A percentile compares a stretch with the other conserved stretches of the same genome.
phyloP scores from a whole-genome alignment of 2,797 vertebrate species.

The Anniella stebbinsi region DNA sequence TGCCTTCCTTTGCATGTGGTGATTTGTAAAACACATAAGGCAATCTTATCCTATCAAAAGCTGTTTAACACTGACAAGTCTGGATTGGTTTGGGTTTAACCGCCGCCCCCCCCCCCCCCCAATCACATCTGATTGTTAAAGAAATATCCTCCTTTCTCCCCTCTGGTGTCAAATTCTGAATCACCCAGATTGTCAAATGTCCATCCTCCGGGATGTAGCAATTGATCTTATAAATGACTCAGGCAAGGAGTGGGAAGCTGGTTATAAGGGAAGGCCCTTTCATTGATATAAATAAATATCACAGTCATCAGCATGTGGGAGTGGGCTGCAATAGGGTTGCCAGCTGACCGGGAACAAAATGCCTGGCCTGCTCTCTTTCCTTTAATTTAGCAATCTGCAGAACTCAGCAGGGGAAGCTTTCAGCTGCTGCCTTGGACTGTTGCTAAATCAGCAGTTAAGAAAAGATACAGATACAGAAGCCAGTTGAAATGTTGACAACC shows the following conservation, averaged over 20 bases:
- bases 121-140: no score
- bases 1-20: not conserved
- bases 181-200: not conserved
- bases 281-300: constrained; percentile 53
- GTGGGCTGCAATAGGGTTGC: not conserved
- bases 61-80: not conserved
- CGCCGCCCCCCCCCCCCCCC: no score
- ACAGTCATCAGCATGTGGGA: not conserved
- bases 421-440: not conserved
- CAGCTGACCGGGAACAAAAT: not conserved
- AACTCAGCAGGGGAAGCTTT: not conserved
- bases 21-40: not conserved
- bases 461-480: not conserved
- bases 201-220: constrained; percentile 7
- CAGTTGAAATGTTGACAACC: not conserved
- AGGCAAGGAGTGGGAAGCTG: constrained; percentile 6
- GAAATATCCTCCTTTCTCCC: not conserved
- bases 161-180: not conserved
- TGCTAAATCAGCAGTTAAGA: no score
- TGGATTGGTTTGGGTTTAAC: not conserved
- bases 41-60: not conserved
- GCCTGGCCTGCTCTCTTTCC: not conserved
- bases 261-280: constrained; percentile 24
- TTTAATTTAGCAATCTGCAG: not conserved
- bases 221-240: constrained; percentile 21